Evolutionary conservation across 2,113 vertebrate species (phyloP).

Genomic region (Harpagus bidentatus): DNA sequence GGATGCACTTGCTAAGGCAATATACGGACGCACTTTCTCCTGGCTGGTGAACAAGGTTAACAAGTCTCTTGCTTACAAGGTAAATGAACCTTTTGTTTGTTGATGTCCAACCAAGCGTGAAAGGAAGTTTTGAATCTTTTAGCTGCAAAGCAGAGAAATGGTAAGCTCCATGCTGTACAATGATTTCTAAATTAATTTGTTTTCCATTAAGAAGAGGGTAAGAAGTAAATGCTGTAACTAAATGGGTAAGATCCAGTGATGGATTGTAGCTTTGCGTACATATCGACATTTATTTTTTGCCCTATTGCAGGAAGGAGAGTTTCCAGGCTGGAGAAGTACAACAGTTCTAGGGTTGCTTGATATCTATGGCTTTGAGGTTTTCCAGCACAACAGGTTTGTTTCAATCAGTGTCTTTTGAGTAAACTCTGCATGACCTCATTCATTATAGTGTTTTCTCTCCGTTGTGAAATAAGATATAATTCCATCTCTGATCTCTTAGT

Average conservation of each 20-base stretch:
- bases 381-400: conserved; percentile 92
- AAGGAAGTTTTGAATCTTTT: neutral
- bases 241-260: no score
- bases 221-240: neutral
- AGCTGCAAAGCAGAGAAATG: neutral
- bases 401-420: neutral
- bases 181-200: neutral
- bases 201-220: neutral
- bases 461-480: neutral
- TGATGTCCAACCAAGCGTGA: accelerated
- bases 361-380: conserved; percentile 97
- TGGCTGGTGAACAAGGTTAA: conserved; percentile 98
- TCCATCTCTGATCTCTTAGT: neutral
- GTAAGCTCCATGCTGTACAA: neutral
- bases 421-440: neutral
- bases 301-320: conserved; percentile 78
- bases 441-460: neutral
- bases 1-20: conserved; percentile 90
- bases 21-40: conserved; percentile 94
- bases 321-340: conserved; percentile 81
- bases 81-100: conserved; percentile 31
- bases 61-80: conserved; percentile 86
- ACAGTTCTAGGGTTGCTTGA: conserved; percentile 93
- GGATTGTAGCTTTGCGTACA: neutral
- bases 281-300: neutral